Conservation (phyloP, 2,888 invertebrate species). For the Barypeithes pellucidus region DNA sequence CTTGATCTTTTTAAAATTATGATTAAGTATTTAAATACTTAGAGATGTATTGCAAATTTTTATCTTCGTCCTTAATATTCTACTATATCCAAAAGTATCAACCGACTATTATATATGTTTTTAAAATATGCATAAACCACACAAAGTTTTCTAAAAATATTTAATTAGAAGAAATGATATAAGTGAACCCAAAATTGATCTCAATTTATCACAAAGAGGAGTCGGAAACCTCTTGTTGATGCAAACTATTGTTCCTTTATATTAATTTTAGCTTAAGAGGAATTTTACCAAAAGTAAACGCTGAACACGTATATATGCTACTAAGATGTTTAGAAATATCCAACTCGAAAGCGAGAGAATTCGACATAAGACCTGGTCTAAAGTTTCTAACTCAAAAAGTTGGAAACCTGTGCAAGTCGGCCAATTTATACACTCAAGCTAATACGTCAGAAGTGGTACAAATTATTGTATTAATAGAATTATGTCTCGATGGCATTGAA, state of each 20-base stretch:
- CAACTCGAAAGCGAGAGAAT: conserved; percentile 86
- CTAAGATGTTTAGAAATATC: conserved; percentile 87
- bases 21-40: too few relatives aligned
- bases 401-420: conserved; percentile 87
- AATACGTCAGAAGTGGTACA: conserved; percentile 94
- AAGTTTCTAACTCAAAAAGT: conserved; percentile 96
- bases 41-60: too few relatives aligned
- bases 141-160: too few relatives aligned
- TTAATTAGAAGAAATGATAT: too few relatives aligned
- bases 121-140: too few relatives aligned
- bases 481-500: conserved; percentile 83
- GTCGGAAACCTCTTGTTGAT: background rate
- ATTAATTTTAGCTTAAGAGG: conserved; percentile 62
- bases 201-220: background rate
- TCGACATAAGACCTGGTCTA: conserved; percentile 91
- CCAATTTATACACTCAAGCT: conserved; percentile 93
- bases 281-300: conserved; percentile 71
- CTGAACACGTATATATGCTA: conserved; percentile 79
- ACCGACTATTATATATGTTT: too few relatives aligned
- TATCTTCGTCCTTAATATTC: too few relatives aligned
- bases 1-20: too few relatives aligned
- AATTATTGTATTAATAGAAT: conserved; percentile 88
- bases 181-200: background rate
- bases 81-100: too few relatives aligned
- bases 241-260: background rate